Conservation (phyloP, 2,888 invertebrate species). For the Lepidocyrtinus sp. region DNA sequence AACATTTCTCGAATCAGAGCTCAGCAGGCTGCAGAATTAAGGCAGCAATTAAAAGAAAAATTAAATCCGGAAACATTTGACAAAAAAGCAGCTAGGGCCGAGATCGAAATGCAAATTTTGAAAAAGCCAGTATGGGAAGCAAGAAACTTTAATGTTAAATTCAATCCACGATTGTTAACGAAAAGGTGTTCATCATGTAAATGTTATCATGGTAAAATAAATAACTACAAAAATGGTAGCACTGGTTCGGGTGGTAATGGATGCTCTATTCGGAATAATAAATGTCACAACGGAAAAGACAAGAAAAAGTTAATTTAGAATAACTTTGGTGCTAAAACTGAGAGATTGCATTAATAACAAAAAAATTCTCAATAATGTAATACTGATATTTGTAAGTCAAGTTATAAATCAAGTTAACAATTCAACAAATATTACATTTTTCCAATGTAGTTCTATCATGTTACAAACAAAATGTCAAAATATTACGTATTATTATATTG, state of each 20-base stretch:
- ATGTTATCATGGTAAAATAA: conserved; percentile 27
- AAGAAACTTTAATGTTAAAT: conserved; percentile 45
- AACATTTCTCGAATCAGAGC: conserved; percentile 65
- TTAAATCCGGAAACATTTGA: conserved; percentile 69
- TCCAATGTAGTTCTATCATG: too few relatives aligned
- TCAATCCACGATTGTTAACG: conserved; percentile 59
- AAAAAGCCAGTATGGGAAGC: conserved; percentile 43
- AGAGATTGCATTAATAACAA: too few relatives aligned
- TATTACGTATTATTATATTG: too few relatives aligned
- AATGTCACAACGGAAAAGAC: conserved; percentile 31
- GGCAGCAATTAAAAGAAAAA: conserved; percentile 63
- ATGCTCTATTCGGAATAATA: neutral
- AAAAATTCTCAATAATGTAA: too few relatives aligned
- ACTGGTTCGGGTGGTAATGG: conserved; percentile 23
- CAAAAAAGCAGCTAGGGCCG: conserved; percentile 67
- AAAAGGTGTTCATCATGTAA: conserved; percentile 56
- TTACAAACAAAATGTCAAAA: too few relatives aligned
- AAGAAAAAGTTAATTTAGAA: conserved; percentile 42
- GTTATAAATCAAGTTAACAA: too few relatives aligned
- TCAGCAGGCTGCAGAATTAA: conserved; percentile 67
- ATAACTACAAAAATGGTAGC: conserved; percentile 32
- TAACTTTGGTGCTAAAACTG: too few relatives aligned
- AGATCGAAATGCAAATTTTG: conserved; percentile 64
- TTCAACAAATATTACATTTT: too few relatives aligned
- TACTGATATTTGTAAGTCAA: too few relatives aligned